Evolutionary conservation across 2,888 invertebrate species (phyloP).

Genomic region (Malachius bipustulatus): DNA sequence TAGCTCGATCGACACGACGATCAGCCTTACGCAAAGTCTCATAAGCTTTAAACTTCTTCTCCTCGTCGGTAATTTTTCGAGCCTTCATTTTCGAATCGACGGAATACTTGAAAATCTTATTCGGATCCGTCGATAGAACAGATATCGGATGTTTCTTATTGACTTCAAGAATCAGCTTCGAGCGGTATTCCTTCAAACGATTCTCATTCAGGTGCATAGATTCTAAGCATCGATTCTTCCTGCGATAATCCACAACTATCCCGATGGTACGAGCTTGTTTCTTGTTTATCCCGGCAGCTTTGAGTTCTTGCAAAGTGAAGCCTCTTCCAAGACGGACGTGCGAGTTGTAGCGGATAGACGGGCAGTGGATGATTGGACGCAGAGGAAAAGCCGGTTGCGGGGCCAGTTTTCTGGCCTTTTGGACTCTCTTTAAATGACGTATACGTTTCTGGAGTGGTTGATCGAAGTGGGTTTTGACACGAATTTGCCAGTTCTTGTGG

Average conservation of each 20-base stretch:
- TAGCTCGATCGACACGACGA: not conserved
- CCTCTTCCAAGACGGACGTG: slow-evolving; percentile 86
- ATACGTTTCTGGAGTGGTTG: slow-evolving; percentile 86
- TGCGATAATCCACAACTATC: slow-evolving; percentile 83
- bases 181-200: slow-evolving; percentile 83
- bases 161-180: slow-evolving; percentile 88
- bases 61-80: not conserved
- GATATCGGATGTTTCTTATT: slow-evolving; percentile 37
- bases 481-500: slow-evolving; percentile 95
- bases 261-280: slow-evolving; percentile 81
- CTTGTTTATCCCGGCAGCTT: slow-evolving; percentile 73
- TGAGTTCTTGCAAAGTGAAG: slow-evolving; percentile 85
- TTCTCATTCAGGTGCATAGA: slow-evolving; percentile 80
- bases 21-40: not conserved
- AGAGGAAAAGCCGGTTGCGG: slow-evolving; percentile 79
- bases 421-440: slow-evolving; percentile 66
- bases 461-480: slow-evolving; percentile 94
- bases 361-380: slow-evolving; percentile 82
- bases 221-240: slow-evolving; percentile 85
- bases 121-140: not conserved
- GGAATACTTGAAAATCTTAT: not conserved
- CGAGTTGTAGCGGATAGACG: slow-evolving; percentile 82
- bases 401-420: slow-evolving; percentile 75
- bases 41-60: not conserved
- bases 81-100: not conserved